Percentiles rank a stretch among this genome's conserved stretches.
These are phyloP conservation scores for Hypomecis punctinalis DNA, from an alignment of 2,888 invertebrate genomes.

Conservation along the genomic window DNA sequence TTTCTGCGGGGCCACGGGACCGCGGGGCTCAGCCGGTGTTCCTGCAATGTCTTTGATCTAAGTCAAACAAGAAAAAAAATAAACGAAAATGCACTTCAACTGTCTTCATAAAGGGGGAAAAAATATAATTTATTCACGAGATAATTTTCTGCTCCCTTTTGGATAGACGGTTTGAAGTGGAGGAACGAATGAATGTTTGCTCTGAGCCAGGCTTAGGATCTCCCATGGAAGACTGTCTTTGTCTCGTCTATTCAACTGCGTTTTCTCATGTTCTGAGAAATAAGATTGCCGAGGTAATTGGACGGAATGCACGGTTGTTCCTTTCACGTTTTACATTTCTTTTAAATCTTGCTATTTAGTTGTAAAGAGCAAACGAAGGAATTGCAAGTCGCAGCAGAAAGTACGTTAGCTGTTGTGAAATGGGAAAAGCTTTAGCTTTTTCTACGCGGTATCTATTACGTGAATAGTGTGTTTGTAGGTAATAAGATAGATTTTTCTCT, in stretches of 20 bases:
- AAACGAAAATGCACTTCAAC: constrained; percentile 82
- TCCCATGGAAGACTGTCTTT: constrained; percentile 50
- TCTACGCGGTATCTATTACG: background rate
- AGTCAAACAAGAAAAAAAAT: constrained; percentile 74
- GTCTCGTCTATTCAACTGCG: constrained; percentile 51
- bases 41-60: constrained; percentile 80
- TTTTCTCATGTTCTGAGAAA: constrained; percentile 40
- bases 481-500: too few relatives aligned
- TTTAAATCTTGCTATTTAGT: constrained; percentile 1
- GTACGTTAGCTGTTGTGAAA: background rate
- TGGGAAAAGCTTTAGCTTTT: background rate
- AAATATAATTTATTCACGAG: constrained; percentile 85
- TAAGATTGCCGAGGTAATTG: constrained; percentile 36
- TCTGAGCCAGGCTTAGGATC: constrained; percentile 55
- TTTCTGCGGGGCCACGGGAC: constrained; percentile 73
- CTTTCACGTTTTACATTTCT: constrained; percentile 26
- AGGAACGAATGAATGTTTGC: constrained; percentile 76
- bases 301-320: constrained; percentile 23
- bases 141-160: constrained; percentile 82
- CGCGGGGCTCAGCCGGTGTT: constrained; percentile 65
- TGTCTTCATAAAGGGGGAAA: constrained; percentile 83
- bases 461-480: background rate
- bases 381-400: constrained; percentile 1
- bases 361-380: constrained; percentile 1
- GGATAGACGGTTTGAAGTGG: constrained; percentile 73